phyloP scores from a whole-genome alignment of 2,797 vertebrate species.

The Coracias cyanogaster region DNA sequence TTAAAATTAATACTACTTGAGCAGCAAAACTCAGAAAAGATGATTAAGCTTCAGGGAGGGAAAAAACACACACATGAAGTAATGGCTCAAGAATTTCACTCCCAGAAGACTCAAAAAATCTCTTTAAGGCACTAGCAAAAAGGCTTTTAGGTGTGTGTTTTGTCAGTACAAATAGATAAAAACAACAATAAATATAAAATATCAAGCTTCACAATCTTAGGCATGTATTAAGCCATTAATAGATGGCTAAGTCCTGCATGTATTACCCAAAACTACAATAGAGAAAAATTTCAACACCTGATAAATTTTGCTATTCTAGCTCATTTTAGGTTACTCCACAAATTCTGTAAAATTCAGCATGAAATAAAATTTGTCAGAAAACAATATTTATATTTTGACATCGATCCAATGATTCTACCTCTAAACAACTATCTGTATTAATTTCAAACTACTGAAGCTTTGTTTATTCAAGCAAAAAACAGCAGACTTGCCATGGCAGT shows the following conservation, averaged over 20 bases:
- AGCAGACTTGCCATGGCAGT: neutral
- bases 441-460: neutral
- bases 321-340: neutral
- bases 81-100: slow-evolving; percentile 21
- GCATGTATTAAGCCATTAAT: neutral
- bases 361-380: neutral
- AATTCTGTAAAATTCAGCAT: neutral
- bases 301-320: neutral
- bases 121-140: neutral
- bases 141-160: neutral
- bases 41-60: neutral
- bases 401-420: neutral
- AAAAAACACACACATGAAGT: neutral
- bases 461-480: neutral
- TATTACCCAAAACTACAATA: neutral
- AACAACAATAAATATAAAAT: neutral
- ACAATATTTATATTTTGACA: neutral
- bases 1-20: neutral
- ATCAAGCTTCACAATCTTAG: neutral
- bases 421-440: neutral
- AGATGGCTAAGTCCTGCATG: neutral
- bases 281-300: neutral
- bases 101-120: neutral
- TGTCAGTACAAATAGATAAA: neutral
- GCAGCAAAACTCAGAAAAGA: neutral